These are phyloP conservation scores for Typhlomys cinereus DNA, from an alignment of 2,113 vertebrate species.

Conservation along the genomic window DNA sequence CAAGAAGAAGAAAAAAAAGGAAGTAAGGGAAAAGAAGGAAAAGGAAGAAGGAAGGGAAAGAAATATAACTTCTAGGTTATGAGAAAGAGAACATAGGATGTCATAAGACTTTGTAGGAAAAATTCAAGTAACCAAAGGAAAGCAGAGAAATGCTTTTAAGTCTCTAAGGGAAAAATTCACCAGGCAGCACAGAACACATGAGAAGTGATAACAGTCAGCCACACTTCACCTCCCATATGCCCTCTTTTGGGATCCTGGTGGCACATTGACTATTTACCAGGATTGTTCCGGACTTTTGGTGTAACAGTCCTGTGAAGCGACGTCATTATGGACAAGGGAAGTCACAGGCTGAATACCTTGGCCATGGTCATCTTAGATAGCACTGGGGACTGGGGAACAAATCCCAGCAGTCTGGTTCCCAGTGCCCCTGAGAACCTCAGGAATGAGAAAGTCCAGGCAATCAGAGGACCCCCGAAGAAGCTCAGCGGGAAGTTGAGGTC, in stretches of 20 bases:
- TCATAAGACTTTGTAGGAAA: background rate
- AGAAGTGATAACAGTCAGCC: background rate
- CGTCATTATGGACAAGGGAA: background rate
- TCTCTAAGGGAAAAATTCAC: background rate
- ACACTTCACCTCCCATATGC: background rate
- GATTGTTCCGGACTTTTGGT: background rate
- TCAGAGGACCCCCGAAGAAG: accelerated
- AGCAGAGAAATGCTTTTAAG: background rate
- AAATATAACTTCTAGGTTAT: background rate
- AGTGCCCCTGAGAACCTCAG: background rate
- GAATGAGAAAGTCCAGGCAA: background rate
- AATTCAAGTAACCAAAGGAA: background rate
- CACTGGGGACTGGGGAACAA: background rate
- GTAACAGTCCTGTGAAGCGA: background rate
- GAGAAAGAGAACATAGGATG: background rate
- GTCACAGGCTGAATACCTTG: background rate
- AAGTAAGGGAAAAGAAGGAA: background rate
- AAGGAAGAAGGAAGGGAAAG: background rate
- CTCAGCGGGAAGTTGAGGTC: background rate
- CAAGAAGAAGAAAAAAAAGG: background rate
- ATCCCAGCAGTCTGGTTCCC: background rate
- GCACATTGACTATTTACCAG: accelerated
- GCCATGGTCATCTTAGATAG: background rate
- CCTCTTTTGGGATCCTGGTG: background rate
- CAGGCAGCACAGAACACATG: background rate